A percentile compares a stretch with the other conserved stretches of the same genome.
These are phyloP conservation scores for Linyphia triangularis DNA, from an alignment of 2,888 invertebrate species.

Conservation along the genomic window DNA sequence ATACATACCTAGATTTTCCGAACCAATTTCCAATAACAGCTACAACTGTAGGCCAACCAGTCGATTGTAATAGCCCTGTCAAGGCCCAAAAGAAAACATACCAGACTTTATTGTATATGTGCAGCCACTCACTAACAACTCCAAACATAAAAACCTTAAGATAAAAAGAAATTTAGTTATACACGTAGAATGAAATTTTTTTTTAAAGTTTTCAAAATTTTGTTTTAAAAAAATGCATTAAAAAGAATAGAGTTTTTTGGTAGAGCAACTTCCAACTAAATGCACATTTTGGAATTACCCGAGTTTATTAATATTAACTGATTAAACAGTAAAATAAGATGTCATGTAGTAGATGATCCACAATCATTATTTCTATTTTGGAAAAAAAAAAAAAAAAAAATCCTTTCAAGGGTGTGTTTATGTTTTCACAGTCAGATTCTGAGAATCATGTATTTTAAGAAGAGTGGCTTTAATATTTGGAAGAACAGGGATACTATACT, in stretches of 20 bases:
- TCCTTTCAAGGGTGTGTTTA: too few species aligned
- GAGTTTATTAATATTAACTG: too few species aligned
- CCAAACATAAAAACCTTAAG: slow-evolving; percentile 81
- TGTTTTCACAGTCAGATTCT: too few species aligned
- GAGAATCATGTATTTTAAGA: too few species aligned
- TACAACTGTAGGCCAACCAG: slow-evolving; percentile 82
- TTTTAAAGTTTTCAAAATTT: not conserved
- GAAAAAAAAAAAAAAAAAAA: too few species aligned
- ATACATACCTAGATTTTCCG: slow-evolving; percentile 79
- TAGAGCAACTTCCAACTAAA: not conserved
- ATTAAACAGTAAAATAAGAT: too few species aligned
- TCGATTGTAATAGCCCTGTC: slow-evolving; percentile 81
- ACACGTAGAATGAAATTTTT: too few species aligned
- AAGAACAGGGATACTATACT: too few species aligned
- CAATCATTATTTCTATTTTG: too few species aligned
- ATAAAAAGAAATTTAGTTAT: slow-evolving; percentile 75
- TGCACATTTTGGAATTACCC: too few species aligned
- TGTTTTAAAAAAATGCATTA: not conserved
- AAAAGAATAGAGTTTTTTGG: not conserved
- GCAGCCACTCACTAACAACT: slow-evolving; percentile 80
- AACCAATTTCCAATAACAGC: slow-evolving; percentile 82
- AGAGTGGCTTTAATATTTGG: too few species aligned
- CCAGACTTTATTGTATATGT: slow-evolving; percentile 80
- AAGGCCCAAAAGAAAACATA: slow-evolving; percentile 80
- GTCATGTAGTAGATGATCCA: too few species aligned